Evolutionary conservation across 2,888 invertebrate genomes (phyloP), one percentile per base, ranked within the genome.

Genomic region (Amphiduros pacificus): DNA sequence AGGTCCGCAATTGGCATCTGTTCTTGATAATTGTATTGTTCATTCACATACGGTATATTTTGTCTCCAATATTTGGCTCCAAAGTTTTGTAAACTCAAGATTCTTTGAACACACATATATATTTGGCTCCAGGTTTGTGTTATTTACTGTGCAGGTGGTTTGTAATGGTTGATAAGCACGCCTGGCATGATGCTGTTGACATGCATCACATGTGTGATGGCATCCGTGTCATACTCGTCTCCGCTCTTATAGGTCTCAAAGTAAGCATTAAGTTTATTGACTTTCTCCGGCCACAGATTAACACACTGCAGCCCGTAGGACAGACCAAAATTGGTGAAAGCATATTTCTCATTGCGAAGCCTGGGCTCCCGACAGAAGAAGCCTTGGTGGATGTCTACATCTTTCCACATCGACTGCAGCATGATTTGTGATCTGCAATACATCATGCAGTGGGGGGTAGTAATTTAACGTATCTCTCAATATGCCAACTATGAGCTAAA

Each of bases 291-390:
- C 62, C 62, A 62, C 9, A 62, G 32, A 0, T 41, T 40, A 2
- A 26, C 41, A 27, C 41, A 31, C 24, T 58, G 58, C n/a, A 62
- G 29, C 2, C 58, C 62, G 24, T 62, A 62, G 27, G 62, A 62
- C n/a, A 62, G 49, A n/a, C 62, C 62, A 24, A 48, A 62, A 32
- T 62, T 62, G 24, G 62, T 62, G 59, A 62, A 62, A 26, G 62
- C 62, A 44, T 59, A 62, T 50, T 62, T 62, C 53, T 54, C 50
- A 32, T 36, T 53, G 27, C 41, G 58, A 40, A 54, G 62, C 5
- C 51, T 26, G 5, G 62, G 62, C 27, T 62, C 49, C 17, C 62
- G 58, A 48, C 62, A 62, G 59, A 62, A 62, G 50, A 54, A 62
- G 27, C 62, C 62, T 20, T 29, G 32, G 28, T 51, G 58, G 6